A percentile compares a stretch with the other conserved stretches of the same genome.
phyloP scores from a whole-genome alignment of 2,113 vertebrate genomes.

The Canis aureus region DNA sequence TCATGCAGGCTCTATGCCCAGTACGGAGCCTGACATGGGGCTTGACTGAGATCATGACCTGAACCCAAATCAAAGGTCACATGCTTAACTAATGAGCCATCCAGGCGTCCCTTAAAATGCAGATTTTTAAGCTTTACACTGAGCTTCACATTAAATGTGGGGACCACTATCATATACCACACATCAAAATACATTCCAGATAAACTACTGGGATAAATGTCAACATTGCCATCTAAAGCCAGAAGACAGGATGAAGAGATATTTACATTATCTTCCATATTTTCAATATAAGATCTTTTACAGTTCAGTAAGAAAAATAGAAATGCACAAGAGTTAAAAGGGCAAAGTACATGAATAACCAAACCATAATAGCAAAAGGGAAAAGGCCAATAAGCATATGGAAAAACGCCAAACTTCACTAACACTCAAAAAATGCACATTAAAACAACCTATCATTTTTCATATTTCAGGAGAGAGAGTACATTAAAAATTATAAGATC shows the following conservation, averaged over 20 bases:
- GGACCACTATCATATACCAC: neutral
- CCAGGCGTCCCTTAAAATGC: neutral
- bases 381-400: conserved; percentile 5
- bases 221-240: neutral
- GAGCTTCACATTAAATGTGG: neutral
- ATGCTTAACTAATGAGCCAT: neutral
- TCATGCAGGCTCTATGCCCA: neutral
- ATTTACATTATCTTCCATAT: neutral
- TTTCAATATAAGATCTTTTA: conserved; percentile 6
- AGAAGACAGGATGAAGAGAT: neutral
- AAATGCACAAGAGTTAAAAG: neutral
- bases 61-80: neutral
- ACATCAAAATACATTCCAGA: conserved; percentile 48
- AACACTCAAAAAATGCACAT: neutral
- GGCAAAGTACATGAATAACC: conserved; percentile 27
- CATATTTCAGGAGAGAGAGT: conserved; percentile 12
- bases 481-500: neutral
- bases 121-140: neutral
- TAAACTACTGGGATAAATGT: neutral
- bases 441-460: conserved; percentile 19
- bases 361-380: conserved; percentile 39
- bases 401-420: conserved; percentile 13
- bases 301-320: conserved; percentile 49
- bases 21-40: neutral
- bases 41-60: neutral